These are phyloP conservation scores for Dromas ardeola DNA, from an alignment of 2,113 vertebrate genomes.

Conservation along the genomic window DNA sequence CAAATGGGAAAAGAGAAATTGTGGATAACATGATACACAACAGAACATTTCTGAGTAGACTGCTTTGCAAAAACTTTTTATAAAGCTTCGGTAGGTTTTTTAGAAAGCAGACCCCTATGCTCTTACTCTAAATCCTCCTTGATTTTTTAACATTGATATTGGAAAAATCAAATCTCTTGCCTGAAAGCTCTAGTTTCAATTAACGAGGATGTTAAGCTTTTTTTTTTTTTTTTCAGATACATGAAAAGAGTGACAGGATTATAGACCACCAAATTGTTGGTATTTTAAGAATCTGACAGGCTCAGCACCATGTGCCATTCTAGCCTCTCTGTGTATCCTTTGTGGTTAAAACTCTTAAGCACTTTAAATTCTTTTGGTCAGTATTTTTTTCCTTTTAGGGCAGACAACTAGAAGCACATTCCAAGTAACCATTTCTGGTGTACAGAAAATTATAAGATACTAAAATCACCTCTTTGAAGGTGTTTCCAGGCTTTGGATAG, in stretches of 20 bases:
- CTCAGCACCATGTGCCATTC: constrained; percentile 68
- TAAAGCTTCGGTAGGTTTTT: neutral
- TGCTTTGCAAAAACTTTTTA: neutral
- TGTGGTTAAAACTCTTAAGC: constrained; percentile 71
- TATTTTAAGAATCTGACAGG: constrained; percentile 74
- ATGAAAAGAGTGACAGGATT: constrained; percentile 68
- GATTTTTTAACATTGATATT: constrained; percentile 13
- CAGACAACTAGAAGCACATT: constrained; percentile 59
- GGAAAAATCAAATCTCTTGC: constrained; percentile 13
- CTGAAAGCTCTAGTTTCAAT: constrained; percentile 44
- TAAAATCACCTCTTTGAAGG: constrained; percentile 69
- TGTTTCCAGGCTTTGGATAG: constrained; percentile 48
- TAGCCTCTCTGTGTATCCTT: constrained; percentile 65
- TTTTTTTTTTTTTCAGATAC: constrained; percentile 31
- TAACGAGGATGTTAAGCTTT: neutral
- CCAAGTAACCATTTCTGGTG: constrained; percentile 62
- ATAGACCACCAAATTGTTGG: constrained; percentile 71
- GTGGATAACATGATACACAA: neutral
- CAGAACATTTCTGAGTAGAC: neutral
- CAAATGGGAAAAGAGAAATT: neutral
- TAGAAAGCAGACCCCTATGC: neutral
- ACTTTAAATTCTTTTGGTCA: constrained; percentile 72
- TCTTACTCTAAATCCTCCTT: neutral
- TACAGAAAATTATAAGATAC: constrained; percentile 63
- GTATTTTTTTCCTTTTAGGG: constrained; percentile 59